phyloP scores from a whole-genome alignment of 1,140 invertebrate genomes.

The Sycophila sp. region DNA sequence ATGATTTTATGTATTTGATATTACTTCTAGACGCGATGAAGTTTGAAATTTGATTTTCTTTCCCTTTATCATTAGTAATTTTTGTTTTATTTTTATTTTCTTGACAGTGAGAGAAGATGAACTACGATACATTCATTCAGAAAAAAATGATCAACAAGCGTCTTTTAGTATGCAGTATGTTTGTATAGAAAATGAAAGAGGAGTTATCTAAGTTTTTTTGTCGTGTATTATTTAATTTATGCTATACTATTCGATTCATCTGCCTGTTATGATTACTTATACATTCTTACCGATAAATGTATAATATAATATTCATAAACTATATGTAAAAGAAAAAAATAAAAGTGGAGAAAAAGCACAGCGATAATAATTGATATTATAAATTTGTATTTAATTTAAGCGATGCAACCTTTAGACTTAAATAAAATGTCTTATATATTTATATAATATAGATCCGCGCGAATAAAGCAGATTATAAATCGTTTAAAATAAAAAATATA shows the following conservation, averaged over 20 bases:
- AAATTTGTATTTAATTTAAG: conserved; percentile 39
- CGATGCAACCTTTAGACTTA: conserved; percentile 37
- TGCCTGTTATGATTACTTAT: conserved; percentile 21
- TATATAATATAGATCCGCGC: conserved; percentile 36
- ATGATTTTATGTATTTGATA: conserved; percentile 27
- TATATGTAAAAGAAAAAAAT: conserved; percentile 24
- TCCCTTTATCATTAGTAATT: conserved; percentile 11
- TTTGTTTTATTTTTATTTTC: conserved; percentile 2
- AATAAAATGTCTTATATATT: conserved; percentile 35
- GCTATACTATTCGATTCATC: conserved; percentile 25
- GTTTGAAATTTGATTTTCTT: conserved; percentile 31
- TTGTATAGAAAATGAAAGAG: conserved; percentile 24
- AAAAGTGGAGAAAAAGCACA: conserved; percentile 33
- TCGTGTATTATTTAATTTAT: conserved; percentile 19
- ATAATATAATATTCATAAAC: conserved; percentile 26
- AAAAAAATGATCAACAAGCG: conserved; percentile 26
- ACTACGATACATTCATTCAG: conserved; percentile 31
- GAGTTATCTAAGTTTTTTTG: not conserved
- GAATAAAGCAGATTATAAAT: conserved; percentile 30
- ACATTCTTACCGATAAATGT: conserved; percentile 28
- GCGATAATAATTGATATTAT: conserved; percentile 29
- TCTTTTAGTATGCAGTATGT: not conserved
- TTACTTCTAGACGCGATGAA: conserved; percentile 21
- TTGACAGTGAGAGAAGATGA: conserved; percentile 25
- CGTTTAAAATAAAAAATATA: conserved; percentile 33